Conservation (phyloP, 2,797 vertebrate species). For the Menidia menidia region DNA sequence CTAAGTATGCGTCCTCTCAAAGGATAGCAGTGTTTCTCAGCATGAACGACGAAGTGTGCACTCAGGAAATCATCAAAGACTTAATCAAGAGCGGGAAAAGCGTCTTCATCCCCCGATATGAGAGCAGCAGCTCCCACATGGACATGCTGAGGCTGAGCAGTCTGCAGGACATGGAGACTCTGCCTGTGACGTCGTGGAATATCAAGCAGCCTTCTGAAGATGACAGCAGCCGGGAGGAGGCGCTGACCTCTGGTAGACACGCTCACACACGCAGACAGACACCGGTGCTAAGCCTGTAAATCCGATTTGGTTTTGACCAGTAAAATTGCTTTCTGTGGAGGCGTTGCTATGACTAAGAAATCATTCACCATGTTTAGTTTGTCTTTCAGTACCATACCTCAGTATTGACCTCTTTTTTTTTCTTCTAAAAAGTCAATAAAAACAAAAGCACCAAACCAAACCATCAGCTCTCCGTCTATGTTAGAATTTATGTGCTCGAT, state of each 20-base stretch:
- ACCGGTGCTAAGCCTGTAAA: no score
- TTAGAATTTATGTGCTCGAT: no score
- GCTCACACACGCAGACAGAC: no score
- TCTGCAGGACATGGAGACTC: slow-evolving; percentile 83
- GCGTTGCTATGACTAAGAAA: no score
- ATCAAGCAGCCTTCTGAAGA: slow-evolving; percentile 88
- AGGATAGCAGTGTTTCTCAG: slow-evolving; percentile 93
- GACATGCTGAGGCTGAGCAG: slow-evolving; percentile 90
- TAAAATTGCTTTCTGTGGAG: no score
- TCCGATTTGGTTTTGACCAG: no score
- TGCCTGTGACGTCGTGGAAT: slow-evolving; percentile 91
- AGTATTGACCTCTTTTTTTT: no score
- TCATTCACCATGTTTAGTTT: no score
- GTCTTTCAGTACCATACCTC: no score
- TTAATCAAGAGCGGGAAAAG: slow-evolving; percentile 87
- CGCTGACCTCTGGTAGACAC: slow-evolving; percentile 84
- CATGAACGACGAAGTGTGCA: slow-evolving; percentile 91
- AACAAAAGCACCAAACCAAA: no score
- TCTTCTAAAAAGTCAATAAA: no score
- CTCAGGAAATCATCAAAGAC: slow-evolving; percentile 88
- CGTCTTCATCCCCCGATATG: slow-evolving; percentile 93
- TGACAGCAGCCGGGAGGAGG: slow-evolving; percentile 86
- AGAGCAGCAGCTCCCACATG: slow-evolving; percentile 85
- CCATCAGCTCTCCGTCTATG: no score
- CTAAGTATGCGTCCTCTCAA: slow-evolving; percentile 83